Base-by-base conservation (phyloP, 2,113 vertebrate genomes). In the Anguilla japonica region DNA sequence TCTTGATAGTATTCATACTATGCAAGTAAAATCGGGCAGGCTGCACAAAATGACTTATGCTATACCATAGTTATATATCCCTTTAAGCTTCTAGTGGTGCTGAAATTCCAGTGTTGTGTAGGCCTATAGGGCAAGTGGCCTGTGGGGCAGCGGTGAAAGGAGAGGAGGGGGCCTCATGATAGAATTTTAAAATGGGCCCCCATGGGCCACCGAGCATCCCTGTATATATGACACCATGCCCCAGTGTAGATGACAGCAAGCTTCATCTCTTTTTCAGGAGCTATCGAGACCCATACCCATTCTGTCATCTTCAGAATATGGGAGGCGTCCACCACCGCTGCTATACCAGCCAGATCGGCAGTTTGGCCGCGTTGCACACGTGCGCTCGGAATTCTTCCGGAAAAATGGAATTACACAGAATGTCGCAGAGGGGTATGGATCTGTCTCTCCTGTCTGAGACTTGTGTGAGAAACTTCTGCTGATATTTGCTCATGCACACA, bases 401-500 rank as follows among this genome's bases (percentile, higher is more conserved):
- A 94, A 93, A 88, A 96, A 95, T 46, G 95, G 95, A 13, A 93
- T 96, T 79, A 83, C 89, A 78, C 92, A 91, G 91, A 93, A 86
- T 6, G 80, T 94, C 87, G 94, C 89, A 29, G 94, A 95, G 53
- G 93, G 94, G 41, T 94, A 94, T 26, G 95, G 94, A 81, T 90
- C 92, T 82, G 93, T 95, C 41, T 81, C 41, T 78, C 93, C 94
- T 5, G 80, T 87, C 2, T 95, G 82, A 94, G 86, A 34, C 50
- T 26, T 75, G 11, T 75, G 71, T 75, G n/a, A 6, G 26, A 29
- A 75, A 26, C n/a, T 34, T 75, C 34, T 75, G 71, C 5, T 75
- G n/a, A 34, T 75, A n/a, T 53, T 6, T 14, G 13, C 50, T 11
- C 50, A 14, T 13, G 2, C 50, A 53, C 50, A 53, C 50, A 53